phyloP scores from a whole-genome alignment of 2,888 invertebrate genomes.

The Mellilla xanthometata region DNA sequence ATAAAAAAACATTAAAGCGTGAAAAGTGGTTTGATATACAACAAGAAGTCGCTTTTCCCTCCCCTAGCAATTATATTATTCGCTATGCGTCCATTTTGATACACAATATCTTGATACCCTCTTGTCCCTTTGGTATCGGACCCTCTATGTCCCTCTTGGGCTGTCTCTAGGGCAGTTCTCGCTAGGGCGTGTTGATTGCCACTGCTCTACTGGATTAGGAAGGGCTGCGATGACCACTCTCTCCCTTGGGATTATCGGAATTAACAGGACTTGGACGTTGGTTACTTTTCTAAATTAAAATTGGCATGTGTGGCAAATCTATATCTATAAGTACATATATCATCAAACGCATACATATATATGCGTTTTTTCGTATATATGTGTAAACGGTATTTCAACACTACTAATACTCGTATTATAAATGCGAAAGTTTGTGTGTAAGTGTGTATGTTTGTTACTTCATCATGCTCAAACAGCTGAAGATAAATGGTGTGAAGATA shows the following conservation, averaged over 20 bases:
- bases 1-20: no score
- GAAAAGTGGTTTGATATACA: no score
- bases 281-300: constrained; percentile 21
- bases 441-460: no score
- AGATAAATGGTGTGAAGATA: no score
- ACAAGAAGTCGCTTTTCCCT: constrained; percentile 9
- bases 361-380: no score
- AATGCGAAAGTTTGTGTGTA: no score
- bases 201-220: constrained; percentile 70
- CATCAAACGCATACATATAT: no score
- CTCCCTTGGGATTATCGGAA: constrained; percentile 59
- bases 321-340: no score
- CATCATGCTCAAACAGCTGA: no score
- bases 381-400: no score
- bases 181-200: constrained; percentile 72
- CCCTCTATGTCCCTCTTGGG: constrained; percentile 20
- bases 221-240: constrained; percentile 68
- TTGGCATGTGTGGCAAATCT: no score
- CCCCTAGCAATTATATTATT: constrained; percentile 38
- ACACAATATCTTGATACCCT: constrained; percentile 33
- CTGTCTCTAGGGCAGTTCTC: constrained; percentile 46
- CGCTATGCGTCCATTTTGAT: constrained; percentile 46
- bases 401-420: no score
- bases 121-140: constrained; percentile 6
- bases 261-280: constrained; percentile 49